Evolutionary conservation across 2,113 vertebrate species (phyloP).

Genomic region (Saccopteryx bilineata): DNA sequence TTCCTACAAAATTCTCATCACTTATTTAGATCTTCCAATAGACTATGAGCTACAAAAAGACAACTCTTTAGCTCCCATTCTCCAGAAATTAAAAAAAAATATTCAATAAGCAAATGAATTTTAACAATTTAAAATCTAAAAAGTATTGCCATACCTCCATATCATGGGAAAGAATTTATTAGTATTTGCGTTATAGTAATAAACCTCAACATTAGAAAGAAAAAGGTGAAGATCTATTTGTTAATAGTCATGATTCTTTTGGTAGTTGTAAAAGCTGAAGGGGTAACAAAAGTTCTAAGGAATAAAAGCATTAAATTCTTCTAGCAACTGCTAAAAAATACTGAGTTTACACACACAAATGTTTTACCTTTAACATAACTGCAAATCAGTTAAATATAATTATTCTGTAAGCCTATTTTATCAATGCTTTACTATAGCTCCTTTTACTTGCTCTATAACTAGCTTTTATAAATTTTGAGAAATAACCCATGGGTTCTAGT

Average conservation of each 20-base stretch:
- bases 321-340: constrained; percentile 42
- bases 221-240: constrained; percentile 21
- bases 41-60: neutral
- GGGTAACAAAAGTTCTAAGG: neutral
- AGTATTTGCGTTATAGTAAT: neutral
- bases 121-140: constrained; percentile 23
- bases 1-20: constrained; percentile 32
- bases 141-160: neutral
- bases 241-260: constrained; percentile 41
- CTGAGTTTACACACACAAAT: constrained; percentile 36
- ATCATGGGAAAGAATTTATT: constrained; percentile 12
- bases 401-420: constrained; percentile 35
- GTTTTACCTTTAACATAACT: constrained; percentile 46
- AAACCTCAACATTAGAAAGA: constrained; percentile 42
- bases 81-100: neutral
- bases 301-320: neutral
- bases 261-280: neutral
- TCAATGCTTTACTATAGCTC: neutral
- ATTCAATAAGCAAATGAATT: neutral
- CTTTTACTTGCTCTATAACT: constrained; percentile 34
- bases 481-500: neutral
- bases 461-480: constrained; percentile 21
- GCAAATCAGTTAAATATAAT: constrained; percentile 32
- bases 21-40: constrained; percentile 31
- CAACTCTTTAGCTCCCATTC: neutral